A percentile compares a stretch with the other conserved stretches of the same genome.
Evolutionary conservation across 2,113 vertebrate species (phyloP).

Genomic region (Hippotragus niger): DNA sequence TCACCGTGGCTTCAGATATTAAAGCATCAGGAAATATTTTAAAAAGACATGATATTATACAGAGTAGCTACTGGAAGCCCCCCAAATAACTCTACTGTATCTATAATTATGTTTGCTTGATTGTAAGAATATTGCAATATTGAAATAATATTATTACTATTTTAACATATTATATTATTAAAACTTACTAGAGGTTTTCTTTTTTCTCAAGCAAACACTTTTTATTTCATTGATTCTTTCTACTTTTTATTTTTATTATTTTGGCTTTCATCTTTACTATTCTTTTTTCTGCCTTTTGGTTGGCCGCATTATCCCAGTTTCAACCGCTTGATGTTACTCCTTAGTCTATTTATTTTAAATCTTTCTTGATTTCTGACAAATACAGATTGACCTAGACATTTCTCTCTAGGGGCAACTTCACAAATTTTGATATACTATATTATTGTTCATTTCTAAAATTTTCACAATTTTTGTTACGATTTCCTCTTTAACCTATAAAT

Average conservation of each 20-base stretch:
- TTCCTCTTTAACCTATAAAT: not conserved
- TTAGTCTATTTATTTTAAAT: not conserved
- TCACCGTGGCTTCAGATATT: not conserved
- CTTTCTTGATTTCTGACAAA: conserved; percentile 30
- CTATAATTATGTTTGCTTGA: not conserved
- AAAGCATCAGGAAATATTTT: not conserved
- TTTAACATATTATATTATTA: not conserved
- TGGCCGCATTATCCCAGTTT: conserved; percentile 1
- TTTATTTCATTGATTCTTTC: conserved; percentile 14
- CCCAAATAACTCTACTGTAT: not conserved
- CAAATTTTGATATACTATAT: not conserved
- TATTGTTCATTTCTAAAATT: not conserved
- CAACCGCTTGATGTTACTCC: not conserved
- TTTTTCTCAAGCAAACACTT: not conserved
- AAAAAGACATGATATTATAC: not conserved
- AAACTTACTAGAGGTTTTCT: not conserved
- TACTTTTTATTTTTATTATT: conserved; percentile 29
- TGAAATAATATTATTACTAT: not conserved
- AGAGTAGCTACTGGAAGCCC: not conserved
- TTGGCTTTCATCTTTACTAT: conserved; percentile 27
- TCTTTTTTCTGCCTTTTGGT: not conserved
- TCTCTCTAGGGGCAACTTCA: not conserved
- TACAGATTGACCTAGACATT: not conserved
- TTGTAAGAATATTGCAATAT: not conserved
- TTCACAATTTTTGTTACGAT: not conserved